These are phyloP conservation scores for Triplophysa dalaica DNA, from an alignment of 2,113 vertebrate genomes.

Conservation along the genomic window DNA sequence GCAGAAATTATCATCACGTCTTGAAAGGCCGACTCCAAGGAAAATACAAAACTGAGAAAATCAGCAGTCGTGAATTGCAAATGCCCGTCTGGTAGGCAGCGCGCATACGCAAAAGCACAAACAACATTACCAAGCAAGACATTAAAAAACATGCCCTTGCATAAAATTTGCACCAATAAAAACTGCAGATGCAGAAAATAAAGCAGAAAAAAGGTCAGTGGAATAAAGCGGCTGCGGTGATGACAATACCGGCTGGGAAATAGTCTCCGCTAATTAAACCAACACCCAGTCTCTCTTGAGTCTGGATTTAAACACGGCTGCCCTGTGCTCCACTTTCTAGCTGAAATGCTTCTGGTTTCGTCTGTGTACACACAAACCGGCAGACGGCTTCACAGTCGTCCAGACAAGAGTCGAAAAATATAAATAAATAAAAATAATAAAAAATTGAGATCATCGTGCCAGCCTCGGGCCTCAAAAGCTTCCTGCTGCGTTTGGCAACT, in stretches of 20 bases:
- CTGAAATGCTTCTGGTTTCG: constrained; percentile 29
- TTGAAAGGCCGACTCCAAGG: constrained; percentile 37
- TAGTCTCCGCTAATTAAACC: constrained; percentile 50
- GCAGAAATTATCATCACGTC: constrained; percentile 50
- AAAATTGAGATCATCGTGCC: constrained; percentile 43
- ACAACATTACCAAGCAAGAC: constrained; percentile 28
- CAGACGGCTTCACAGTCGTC: constrained; percentile 27
- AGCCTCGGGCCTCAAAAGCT: constrained; percentile 34
- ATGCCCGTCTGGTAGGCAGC: constrained; percentile 5
- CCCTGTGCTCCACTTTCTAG: constrained; percentile 15
- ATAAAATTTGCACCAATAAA: constrained; percentile 46
- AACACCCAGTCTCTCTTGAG: constrained; percentile 36
- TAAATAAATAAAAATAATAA: constrained; percentile 45
- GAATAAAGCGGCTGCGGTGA: constrained; percentile 33
- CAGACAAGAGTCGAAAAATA: constrained; percentile 37
- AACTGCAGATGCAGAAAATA: constrained; percentile 43
- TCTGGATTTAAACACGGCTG: constrained; percentile 37
- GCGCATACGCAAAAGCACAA: constrained; percentile 9
- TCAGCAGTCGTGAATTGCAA: constrained; percentile 36
- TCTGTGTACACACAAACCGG: constrained; percentile 37
- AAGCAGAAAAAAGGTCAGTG: constrained; percentile 46
- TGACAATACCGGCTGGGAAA: constrained; percentile 45
- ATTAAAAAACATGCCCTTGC: constrained; percentile 44
- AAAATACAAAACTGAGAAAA: constrained; percentile 48
- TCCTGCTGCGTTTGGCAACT: constrained; percentile 46